Conservation (phyloP, 2,113 vertebrate species). For the Numenius arquata region DNA sequence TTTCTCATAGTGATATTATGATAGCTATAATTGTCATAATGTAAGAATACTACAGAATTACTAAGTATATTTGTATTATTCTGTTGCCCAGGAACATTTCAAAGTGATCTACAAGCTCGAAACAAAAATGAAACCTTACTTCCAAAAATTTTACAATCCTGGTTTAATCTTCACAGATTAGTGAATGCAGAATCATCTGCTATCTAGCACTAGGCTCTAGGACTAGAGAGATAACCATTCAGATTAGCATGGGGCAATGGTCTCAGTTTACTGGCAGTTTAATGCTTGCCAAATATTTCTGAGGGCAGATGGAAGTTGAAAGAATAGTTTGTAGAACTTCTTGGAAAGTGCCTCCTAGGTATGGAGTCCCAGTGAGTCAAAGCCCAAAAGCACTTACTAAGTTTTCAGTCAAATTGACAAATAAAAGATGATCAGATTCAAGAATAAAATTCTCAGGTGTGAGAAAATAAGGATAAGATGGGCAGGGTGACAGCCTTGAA, state of each 20-base stretch:
- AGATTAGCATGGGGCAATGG: background rate
- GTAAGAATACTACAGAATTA: background rate
- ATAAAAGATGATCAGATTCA: background rate
- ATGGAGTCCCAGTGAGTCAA: background rate
- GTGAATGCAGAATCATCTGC: background rate
- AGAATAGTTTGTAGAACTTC: background rate
- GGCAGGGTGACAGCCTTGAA: background rate
- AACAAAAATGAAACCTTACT: background rate
- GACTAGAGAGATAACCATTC: background rate
- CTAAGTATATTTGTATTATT: background rate
- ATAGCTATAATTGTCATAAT: background rate
- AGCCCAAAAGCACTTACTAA: background rate
- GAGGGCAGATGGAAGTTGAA: background rate
- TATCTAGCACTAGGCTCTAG: background rate
- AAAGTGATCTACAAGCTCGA: background rate
- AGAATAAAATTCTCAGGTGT: background rate
- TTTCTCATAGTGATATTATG: background rate
- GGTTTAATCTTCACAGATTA: background rate
- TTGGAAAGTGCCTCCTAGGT: rapidly evolving
- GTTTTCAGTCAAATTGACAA: background rate
- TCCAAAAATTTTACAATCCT: background rate
- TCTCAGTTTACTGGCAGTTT: background rate
- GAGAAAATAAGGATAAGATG: background rate
- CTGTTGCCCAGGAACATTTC: background rate
- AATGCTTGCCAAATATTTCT: background rate